Base-by-base conservation (phyloP, 2,113 vertebrate species). In the Scytalopus superciliaris region DNA sequence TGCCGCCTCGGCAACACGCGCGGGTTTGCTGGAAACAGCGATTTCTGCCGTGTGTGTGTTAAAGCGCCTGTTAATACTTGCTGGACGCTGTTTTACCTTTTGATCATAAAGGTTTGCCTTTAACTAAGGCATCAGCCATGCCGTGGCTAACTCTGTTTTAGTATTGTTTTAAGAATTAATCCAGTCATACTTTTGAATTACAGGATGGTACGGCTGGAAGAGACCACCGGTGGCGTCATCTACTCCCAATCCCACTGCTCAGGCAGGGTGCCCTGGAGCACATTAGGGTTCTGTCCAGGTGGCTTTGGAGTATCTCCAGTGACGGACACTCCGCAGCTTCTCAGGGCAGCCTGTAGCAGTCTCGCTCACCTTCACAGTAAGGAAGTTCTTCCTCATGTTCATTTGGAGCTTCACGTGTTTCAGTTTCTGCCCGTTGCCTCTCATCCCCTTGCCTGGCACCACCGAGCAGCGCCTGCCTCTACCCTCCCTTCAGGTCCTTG, bases 11-110 rank as follows among this genome's bases (percentile, higher is more conserved):
- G n/a, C 14, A 47, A 3, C 31, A 7, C 12, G 0, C 1, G 3
- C 2, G 1, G 7, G 2, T 27, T 57, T 19, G 5, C 12, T 1
- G 7, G 21, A 12, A 42, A 7, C 2, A 8, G 0, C 10, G 2
- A 33, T 49, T 57, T 25, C 31, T 44, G 33, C 14, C 44, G 2
- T 4, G n/a, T 2, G n/a, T 2, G 0, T 14, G 42, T 76, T 47
- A 11, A 19, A 44, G 12, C 3, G 7, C 17, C 19, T 22, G 0
- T 5, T 30, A 6, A 5, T 10, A 31, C 28, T 19, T 5, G 1
- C 1, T 44, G 44, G 25, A 10, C 28, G 5, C 28, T 8, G 12
- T 7, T 25, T 12, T 15, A 14, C 17, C 33, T 23, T 72, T 45
- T 24, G 44, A 25, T 45, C 8, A 1, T 14, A 25, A 28, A 50